These are phyloP conservation scores for Hemicentrotus pulcherrimus DNA, from an alignment of 35 echinoderm and acorn worm species.

Conservation along the genomic window DNA sequence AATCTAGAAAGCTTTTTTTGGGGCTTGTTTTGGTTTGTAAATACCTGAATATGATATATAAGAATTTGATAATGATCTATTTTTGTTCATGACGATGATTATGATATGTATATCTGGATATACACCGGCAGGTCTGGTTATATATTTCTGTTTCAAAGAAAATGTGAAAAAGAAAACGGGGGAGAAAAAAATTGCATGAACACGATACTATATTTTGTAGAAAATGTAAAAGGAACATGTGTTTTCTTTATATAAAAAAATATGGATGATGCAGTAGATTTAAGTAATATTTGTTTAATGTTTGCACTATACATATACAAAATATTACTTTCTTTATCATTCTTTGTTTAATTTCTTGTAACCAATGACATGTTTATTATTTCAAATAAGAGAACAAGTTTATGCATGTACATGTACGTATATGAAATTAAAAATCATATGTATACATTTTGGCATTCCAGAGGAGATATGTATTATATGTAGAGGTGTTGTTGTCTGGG, in stretches of 20 bases:
- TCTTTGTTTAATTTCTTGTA: neutral
- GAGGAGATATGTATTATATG: neutral
- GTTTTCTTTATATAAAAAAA: neutral
- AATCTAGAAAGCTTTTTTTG: neutral
- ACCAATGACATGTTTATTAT: neutral
- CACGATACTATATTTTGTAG: neutral
- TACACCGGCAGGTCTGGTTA: slow-evolving; percentile 37
- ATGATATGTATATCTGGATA: slow-evolving; percentile 40
- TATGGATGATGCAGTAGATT: neutral
- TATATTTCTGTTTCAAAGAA: slow-evolving; percentile 30
- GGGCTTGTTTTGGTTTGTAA: neutral
- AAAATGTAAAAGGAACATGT: neutral
- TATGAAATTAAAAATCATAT: neutral
- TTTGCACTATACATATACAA: neutral
- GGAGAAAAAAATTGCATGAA: neutral
- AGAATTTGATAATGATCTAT: slow-evolving; percentile 25
- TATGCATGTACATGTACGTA: neutral
- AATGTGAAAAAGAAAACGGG: slow-evolving; percentile 5
- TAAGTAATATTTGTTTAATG: neutral
- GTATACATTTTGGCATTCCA: neutral
- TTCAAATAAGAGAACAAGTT: neutral
- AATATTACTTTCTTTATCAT: neutral
- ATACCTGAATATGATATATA: slow-evolving; percentile 14
- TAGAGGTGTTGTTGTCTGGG: too few relatives aligned
- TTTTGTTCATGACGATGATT: neutral